These are phyloP conservation scores for Vombatus ursinus DNA, from an alignment of 2,113 vertebrate species.

Conservation along the genomic window DNA sequence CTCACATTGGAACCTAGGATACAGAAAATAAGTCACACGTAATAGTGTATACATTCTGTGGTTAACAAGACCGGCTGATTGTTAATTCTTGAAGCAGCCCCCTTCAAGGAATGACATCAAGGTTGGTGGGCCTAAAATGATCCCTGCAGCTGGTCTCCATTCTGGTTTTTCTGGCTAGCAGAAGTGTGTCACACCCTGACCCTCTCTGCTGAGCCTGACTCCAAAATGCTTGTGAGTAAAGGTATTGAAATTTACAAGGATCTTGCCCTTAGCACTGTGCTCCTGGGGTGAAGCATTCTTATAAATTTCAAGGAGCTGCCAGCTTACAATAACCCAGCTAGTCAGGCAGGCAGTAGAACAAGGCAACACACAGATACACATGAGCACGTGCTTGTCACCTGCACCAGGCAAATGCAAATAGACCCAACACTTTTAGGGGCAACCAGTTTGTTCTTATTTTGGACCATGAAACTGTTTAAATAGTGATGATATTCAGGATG, in stretches of 20 bases:
- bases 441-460: neutral
- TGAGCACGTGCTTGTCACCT: slow-evolving; percentile 51
- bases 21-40: slow-evolving; percentile 4
- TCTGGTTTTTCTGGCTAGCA: slow-evolving; percentile 53
- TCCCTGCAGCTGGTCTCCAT: slow-evolving; percentile 39
- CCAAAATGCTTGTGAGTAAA: slow-evolving; percentile 30
- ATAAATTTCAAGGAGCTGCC: slow-evolving; percentile 34
- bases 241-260: slow-evolving; percentile 61
- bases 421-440: neutral
- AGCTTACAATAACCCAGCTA: slow-evolving; percentile 17
- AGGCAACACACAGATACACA: slow-evolving; percentile 23
- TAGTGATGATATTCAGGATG: neutral
- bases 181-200: slow-evolving; percentile 39
- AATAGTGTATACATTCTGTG: neutral
- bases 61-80: slow-evolving; percentile 11
- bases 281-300: slow-evolving; percentile 14
- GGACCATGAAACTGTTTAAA: slow-evolving; percentile 12
- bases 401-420: slow-evolving; percentile 30
- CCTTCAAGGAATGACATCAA: slow-evolving; percentile 27
- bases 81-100: slow-evolving; percentile 22
- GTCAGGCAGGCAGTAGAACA: slow-evolving; percentile 1
- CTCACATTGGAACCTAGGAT: neutral
- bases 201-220: slow-evolving; percentile 22
- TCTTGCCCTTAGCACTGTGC: slow-evolving; percentile 53
- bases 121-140: slow-evolving; percentile 48